Conservation (phyloP, 2,888 invertebrate species). For the Erebia epiphron region DNA sequence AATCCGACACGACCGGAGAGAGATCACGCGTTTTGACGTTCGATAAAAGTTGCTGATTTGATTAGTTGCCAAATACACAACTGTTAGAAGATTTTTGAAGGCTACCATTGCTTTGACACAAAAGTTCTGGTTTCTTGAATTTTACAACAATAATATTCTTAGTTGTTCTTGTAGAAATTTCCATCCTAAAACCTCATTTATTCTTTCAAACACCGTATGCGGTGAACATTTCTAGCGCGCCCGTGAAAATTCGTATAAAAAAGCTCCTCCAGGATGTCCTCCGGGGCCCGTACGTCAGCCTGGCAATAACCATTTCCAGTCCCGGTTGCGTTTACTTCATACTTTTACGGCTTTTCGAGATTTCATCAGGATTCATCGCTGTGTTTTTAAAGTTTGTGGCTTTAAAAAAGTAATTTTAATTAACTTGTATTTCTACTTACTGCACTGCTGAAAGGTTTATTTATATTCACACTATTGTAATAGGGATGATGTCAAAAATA, state of each 20-base stretch:
- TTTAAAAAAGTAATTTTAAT: neutral
- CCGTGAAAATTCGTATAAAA: constrained; percentile 51
- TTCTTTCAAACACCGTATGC: constrained; percentile 8
- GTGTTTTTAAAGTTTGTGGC: constrained; percentile 22
- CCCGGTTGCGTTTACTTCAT: constrained; percentile 41
- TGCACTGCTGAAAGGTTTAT: too few species aligned
- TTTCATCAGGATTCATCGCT: constrained; percentile 29
- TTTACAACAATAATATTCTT: too few species aligned
- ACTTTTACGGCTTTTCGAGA: constrained; percentile 40
- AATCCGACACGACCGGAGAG: too few species aligned
- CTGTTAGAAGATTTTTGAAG: too few species aligned
- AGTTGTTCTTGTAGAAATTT: neutral
- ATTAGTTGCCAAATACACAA: too few species aligned
- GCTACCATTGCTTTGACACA: too few species aligned
- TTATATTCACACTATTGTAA: too few species aligned
- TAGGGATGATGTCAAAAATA: neutral
- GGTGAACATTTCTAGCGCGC: constrained; percentile 9
- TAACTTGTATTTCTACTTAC: too few species aligned
- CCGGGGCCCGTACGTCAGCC: constrained; percentile 50
- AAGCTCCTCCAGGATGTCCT: constrained; percentile 58
- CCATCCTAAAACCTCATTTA: neutral
- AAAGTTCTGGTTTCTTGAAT: too few species aligned
- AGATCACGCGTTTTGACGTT: too few species aligned
- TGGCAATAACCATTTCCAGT: constrained; percentile 53
- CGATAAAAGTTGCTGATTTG: too few species aligned